Evolutionary conservation across 2,797 vertebrate species (phyloP).

Genomic region (Sebastolobus altivelis): DNA sequence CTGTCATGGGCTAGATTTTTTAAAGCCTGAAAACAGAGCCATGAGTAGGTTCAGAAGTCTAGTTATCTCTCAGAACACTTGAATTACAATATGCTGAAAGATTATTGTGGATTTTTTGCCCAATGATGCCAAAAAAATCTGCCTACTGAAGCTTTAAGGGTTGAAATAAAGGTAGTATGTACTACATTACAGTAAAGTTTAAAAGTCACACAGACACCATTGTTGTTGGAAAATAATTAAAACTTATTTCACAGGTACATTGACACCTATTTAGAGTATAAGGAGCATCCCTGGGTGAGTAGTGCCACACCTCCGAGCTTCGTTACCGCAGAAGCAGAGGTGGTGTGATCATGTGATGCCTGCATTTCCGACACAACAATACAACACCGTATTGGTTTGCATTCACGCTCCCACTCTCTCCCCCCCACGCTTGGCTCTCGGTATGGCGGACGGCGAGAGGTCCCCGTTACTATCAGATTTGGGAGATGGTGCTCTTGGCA

Average conservation of each 20-base stretch:
- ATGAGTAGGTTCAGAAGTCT: too few species aligned
- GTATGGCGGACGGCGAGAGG: constrained; percentile 94
- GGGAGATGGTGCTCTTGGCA: constrained; percentile 87
- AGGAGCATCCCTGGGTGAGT: constrained; percentile 14
- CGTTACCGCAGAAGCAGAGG: constrained; percentile 77
- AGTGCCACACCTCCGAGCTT: constrained; percentile 61
- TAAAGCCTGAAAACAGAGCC: too few species aligned
- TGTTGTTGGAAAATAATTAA: neutral
- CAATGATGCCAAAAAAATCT: too few species aligned
- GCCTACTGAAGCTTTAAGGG: too few species aligned
- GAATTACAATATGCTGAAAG: too few species aligned
- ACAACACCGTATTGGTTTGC: constrained; percentile 64
- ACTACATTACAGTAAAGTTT: neutral
- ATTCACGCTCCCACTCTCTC: constrained; percentile 52
- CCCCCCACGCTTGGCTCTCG: constrained; percentile 76
- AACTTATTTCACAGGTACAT: neutral
- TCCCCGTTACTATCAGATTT: constrained; percentile 92
- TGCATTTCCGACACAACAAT: constrained; percentile 85
- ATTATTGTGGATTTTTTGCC: too few species aligned
- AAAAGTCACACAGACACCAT: neutral
- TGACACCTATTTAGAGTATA: neutral
- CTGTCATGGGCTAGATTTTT: too few species aligned
- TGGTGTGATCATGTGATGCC: constrained; percentile 83
- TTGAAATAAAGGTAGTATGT: neutral
- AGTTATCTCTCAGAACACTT: too few species aligned